Base-by-base conservation (phyloP, 2,113 vertebrate genomes). In the Urocitellus parryii region DNA sequence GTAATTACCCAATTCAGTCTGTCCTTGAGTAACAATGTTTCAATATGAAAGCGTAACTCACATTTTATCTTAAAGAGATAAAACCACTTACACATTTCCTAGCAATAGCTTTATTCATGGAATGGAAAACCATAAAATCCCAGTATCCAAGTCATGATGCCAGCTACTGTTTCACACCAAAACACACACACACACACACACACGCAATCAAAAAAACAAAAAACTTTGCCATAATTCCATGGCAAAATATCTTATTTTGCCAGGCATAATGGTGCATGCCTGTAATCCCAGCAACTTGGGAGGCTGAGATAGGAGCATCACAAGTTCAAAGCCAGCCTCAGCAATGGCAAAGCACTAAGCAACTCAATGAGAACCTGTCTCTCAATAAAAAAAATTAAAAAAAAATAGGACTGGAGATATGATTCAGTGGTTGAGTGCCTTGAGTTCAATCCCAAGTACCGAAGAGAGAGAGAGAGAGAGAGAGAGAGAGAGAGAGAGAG, bases 21-120 rank as follows among this genome's bases (percentile, higher is more conserved):
- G 73, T n/a, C 73, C 34, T 25, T 70, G 14, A 67, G 32, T 68
- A 83, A 94, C 20, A 89, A 86, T 51, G 6, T 6, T 76, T 72
- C 10, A 76, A 37, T 77, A 42, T 14, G 39, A 92, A 89, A 25
- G 72, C 18, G 34, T 9, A 53, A 68, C 2, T 58, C 3, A 45
- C 3, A 48, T 45, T 80, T 85, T 77, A 82, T 48, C 79, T 92
- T 88, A 80, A 90, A 96, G 91, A 81, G 86, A 37, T 16, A 90
- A 76, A 82, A 73, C 2, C 56, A 67, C 27, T 74, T 73, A 67
- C 8, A 84, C 14, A 74, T 53, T 80, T 95, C 58, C 65, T 68
- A 89, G 24, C 17, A 78, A 34, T 48, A 32, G 22, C 11, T 37
- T 53, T 81, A 32, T 10, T 65, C 37, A 87, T 2, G 58, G 18